Conservation (phyloP, 2,888 invertebrate genomes). For the Dryococelus australis region DNA sequence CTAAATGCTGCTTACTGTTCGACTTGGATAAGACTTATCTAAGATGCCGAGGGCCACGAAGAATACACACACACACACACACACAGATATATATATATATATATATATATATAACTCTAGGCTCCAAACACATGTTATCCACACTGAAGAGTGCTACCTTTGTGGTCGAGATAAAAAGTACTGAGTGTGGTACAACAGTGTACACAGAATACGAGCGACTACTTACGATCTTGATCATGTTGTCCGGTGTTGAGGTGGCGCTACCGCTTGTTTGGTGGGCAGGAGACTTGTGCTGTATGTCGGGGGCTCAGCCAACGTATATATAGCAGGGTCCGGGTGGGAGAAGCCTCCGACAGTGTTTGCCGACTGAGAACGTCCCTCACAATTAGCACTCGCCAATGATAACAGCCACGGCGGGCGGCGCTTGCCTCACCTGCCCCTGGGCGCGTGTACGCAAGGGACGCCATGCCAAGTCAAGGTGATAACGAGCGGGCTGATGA, state of each 20-base stretch:
- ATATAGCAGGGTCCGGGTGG: neutral
- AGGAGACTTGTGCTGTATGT: neutral
- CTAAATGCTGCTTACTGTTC: too few species aligned
- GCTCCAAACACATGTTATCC: too few species aligned
- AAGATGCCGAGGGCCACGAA: too few species aligned
- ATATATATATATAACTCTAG: too few species aligned
- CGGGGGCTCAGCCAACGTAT: neutral
- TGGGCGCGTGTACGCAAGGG: neutral
- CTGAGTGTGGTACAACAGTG: too few species aligned
- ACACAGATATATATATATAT: too few species aligned
- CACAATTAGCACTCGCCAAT: neutral
- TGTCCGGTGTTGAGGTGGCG: neutral
- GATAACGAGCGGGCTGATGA: neutral
- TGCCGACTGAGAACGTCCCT: neutral
- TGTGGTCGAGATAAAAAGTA: too few species aligned
- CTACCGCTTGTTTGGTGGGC: neutral
- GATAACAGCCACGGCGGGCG: neutral
- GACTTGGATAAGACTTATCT: too few species aligned
- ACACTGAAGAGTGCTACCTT: too few species aligned
- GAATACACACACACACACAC: too few species aligned
- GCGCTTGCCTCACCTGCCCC: neutral
- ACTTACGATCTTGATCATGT: slow-evolving; percentile 9
- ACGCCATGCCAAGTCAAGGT: neutral
- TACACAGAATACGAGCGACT: neutral
- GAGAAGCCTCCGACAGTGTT: neutral